Conservation (phyloP, 2,113 vertebrate genomes). For the Pipra filicauda region DNA sequence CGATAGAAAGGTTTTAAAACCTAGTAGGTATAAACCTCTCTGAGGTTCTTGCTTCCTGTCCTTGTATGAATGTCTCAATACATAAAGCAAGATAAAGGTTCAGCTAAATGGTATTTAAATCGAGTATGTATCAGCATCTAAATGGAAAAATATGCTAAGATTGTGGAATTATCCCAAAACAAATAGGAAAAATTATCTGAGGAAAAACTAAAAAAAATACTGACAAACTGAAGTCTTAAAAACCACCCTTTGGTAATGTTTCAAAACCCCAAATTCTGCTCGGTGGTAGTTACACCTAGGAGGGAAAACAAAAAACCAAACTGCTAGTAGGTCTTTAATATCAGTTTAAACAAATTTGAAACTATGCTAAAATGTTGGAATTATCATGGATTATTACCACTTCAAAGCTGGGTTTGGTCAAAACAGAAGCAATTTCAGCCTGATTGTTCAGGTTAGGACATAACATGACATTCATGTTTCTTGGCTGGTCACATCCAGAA, state of each 20-base stretch:
- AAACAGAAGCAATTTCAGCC: not conserved
- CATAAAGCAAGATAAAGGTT: not conserved
- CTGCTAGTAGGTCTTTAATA: not conserved
- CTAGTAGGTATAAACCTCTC: not conserved
- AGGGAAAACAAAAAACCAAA: not conserved
- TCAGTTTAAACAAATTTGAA: not conserved
- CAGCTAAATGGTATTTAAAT: not conserved
- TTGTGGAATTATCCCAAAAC: not conserved
- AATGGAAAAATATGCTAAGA: not conserved
- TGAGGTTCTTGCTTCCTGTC: not conserved
- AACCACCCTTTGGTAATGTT: not conserved
- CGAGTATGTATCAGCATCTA: not conserved
- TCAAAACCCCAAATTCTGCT: not conserved
- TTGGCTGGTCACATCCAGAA: not conserved
- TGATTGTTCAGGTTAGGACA: not conserved
- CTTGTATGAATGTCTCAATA: not conserved
- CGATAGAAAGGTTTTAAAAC: accelerated
- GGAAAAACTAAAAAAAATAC: not conserved
- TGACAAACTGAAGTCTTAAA: not conserved
- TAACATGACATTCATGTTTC: not conserved
- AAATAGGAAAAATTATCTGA: not conserved
- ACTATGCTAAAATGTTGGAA: not conserved
- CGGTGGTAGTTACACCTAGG: not conserved
- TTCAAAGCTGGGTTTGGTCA: not conserved
- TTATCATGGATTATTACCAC: not conserved